Evolutionary conservation across 2,113 vertebrate genomes (phyloP), one percentile per base, ranked within the genome.

Genomic region (Nothobranchius kuhntae): DNA sequence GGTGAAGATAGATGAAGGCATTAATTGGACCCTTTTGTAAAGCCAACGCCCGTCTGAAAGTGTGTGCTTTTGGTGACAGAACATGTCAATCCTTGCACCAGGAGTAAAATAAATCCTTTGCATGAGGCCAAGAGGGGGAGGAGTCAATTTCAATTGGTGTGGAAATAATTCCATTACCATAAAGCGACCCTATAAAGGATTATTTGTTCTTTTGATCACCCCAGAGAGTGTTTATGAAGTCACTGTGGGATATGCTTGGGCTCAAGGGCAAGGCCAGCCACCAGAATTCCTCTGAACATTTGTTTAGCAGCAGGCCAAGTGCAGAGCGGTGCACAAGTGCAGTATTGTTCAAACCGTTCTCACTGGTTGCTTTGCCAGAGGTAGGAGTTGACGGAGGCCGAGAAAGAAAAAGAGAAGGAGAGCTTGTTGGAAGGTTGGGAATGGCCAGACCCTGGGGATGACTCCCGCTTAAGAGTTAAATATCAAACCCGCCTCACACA

Each of bases 251-350:
- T 81, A 78, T 67, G 75, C 60, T 76, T 3, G 70, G 76, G 78
- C 74, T 80, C 69, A 63, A 65, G 73, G 77, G 81, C 84, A 86
- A 81, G 75, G 71, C 81, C 74, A 65, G 78, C 73, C 84, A 85
- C 71, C 73, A 88, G 86, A 83, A 87, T 90, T 90, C 86, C 80
- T 78, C 75, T 53, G 64, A 89, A 88, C 90, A 87, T 92, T 88
- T 89, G 87, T 90, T 89, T 86, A 90, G 81, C 77, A 80, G 80
- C 81, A 80, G 85, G 81, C 79, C 68, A 67, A 88, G 83, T 64
- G 74, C 69, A 75, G 77, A 84, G 75, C 56, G 0, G 58, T 1
- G 77, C 73, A 92, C 88, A 93, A 89, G 87, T 48, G 64, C 73
- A 13, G 85, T 88, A 91, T 91, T 92, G 91, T 92, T 88, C 77